Evolutionary conservation across 2,888 invertebrate genomes (phyloP), one percentile per base, ranked within the genome.

Genomic region (Rhorus exstirpatorius): DNA sequence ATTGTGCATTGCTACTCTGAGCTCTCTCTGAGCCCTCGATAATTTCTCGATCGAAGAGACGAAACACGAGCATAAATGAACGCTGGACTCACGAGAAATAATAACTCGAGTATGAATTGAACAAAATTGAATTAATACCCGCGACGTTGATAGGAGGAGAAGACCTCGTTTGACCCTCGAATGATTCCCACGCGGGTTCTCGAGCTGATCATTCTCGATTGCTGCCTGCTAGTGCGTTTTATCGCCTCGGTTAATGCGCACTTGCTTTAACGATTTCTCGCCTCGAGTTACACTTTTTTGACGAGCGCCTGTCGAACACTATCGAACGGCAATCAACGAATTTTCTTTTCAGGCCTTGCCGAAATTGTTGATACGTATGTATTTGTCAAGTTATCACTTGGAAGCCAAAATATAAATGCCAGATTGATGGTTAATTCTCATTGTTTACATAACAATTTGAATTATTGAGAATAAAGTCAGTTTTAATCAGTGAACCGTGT

Each of bases 141-240:
- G 74, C 35, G 79, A 63, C 71, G 78, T 61, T 63, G 65, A 70
- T 74, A 60, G 67, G 65, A 60, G 74, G 44, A 76, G 61, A 63
- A 81, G 82, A 79, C 74, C 82, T 65, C 76, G 68, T 60, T 76
- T 84, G 79, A 84, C 80, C 83, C 75, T 79, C 85, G 70, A 85
- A 85, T 84, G 83, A 87, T 88, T 86, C 87, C 84, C 85, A 88
- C 86, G 87, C 83, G 85, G 72, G 75, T 76, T 67, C 79, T 81
- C 71, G 41, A 49, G 60, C 60, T 53, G 67, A 72, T 77, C 70
- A 53, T 60, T 76, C 67, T 70, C 63, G 41, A 51, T 72, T 71
- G 72, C 51, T 41, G 19, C 44, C 21, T 65, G 21, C 55, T 65
- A 38, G 8, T 21, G 8, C n/a, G 46, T 58, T 83, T 58, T 46